Conservation (phyloP, 2,888 invertebrate species). For the Orthonychiurus folsomi region DNA sequence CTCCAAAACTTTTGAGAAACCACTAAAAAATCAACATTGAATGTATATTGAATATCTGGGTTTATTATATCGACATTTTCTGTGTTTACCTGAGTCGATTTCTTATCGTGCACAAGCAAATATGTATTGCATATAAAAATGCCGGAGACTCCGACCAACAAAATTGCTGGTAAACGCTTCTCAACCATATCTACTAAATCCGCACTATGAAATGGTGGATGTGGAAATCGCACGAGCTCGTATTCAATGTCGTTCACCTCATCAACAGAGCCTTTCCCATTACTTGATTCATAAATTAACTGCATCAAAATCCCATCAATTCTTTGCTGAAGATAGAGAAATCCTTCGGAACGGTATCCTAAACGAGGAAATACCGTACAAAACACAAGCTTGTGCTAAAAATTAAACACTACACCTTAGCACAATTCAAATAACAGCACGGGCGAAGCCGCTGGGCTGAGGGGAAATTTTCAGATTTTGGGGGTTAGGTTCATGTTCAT, state of each 20-base stretch:
- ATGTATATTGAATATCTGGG: no score
- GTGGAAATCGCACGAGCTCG: background rate
- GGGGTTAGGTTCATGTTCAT: no score
- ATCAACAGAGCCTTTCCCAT: background rate
- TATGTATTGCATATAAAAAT: background rate
- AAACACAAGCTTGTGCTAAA: no score
- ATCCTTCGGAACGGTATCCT: slow-evolving; percentile 4
- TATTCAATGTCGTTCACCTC: no score
- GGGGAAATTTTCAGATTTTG: no score
- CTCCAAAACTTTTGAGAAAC: background rate
- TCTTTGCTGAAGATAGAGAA: slow-evolving; percentile 1
- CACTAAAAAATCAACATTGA: background rate
- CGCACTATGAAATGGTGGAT: background rate
- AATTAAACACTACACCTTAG: no score
- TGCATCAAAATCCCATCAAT: background rate
- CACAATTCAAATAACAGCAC: no score
- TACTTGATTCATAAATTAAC: background rate
- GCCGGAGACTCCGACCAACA: background rate
- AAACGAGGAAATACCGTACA: no score
- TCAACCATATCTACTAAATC: background rate
- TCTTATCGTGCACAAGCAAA: background rate
- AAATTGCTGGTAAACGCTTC: background rate
- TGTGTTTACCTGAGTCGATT: background rate
- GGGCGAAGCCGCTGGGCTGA: no score
- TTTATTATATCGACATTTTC: no score